Percentiles rank a stretch among this genome's conserved stretches.
Conservation (phyloP, 2,888 invertebrate species). For the Diarsia mendica region DNA sequence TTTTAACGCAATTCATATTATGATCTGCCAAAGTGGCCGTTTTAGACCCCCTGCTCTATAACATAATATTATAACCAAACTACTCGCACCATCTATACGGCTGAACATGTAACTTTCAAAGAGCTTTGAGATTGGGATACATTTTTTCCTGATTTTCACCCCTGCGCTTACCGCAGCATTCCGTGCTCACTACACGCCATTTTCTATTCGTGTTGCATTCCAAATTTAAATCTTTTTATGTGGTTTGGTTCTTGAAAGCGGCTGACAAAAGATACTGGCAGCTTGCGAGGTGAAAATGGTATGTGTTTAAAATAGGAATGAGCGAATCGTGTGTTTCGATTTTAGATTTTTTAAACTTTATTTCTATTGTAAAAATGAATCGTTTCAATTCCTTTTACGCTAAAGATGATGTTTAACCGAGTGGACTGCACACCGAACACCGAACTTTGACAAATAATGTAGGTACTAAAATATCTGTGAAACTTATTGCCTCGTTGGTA, state of each 20-base stretch:
- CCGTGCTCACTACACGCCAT: conserved; percentile 39
- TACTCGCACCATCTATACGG: neutral
- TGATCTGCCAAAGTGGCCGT: too few relatives aligned
- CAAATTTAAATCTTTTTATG: conserved; percentile 43
- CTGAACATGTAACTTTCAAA: conserved; percentile 27
- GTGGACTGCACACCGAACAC: neutral
- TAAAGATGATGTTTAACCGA: neutral
- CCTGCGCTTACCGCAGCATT: conserved; percentile 44
- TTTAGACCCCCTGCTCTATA: too few relatives aligned
- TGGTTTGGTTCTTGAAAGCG: neutral
- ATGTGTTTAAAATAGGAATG: conserved; percentile 4
- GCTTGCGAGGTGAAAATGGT: neutral
- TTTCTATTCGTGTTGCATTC: conserved; percentile 41
- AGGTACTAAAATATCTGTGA: neutral
- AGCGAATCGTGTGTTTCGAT: neutral
- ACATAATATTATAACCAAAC: neutral
- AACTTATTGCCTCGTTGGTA: neutral
- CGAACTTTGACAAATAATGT: neutral
- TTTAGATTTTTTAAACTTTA: neutral
- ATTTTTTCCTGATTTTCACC: conserved; percentile 32
- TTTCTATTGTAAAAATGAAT: neutral
- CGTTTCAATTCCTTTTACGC: neutral
- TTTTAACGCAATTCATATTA: too few relatives aligned
- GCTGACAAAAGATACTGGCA: conserved; percentile 32
- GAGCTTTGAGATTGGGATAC: neutral